Percentiles rank a stretch among this genome's conserved stretches.
phyloP scores from a whole-genome alignment of 2,113 vertebrate species.

The Platichthys flesus region DNA sequence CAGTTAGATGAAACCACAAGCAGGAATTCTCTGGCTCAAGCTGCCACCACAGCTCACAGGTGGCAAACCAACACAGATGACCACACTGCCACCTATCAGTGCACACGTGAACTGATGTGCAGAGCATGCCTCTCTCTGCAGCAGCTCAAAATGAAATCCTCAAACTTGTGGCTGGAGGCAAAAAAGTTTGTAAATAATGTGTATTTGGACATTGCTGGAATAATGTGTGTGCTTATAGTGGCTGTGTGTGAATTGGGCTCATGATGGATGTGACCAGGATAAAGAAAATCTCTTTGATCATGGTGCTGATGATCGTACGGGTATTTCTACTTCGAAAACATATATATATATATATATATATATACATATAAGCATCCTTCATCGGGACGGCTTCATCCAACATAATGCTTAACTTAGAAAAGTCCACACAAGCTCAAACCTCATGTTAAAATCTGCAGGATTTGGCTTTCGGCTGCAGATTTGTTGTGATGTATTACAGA shows the following conservation, averaged over 20 bases:
- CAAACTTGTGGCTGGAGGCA: constrained; percentile 20
- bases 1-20: constrained; percentile 39
- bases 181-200: too few species aligned
- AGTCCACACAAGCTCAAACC: constrained; percentile 32
- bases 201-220: too few species aligned
- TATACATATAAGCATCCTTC: background rate
- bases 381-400: constrained; percentile 15
- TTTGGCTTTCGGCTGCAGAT: constrained; percentile 45
- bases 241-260: too few species aligned
- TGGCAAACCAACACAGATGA: constrained; percentile 39
- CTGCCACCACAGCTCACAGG: background rate
- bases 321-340: background rate
- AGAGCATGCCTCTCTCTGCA: background rate
- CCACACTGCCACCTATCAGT: constrained; percentile 76
- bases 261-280: too few species aligned
- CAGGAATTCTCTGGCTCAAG: background rate
- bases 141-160: constrained; percentile 3
- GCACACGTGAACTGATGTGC: constrained; percentile 28
- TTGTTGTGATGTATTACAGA: constrained; percentile 42
- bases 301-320: background rate
- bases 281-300: too few species aligned
- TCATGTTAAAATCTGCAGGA: constrained; percentile 42
- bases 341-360: too few species aligned
- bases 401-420: constrained; percentile 30
- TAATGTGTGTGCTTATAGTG: too few species aligned